phyloP scores from a whole-genome alignment of 2,797 vertebrate species.

The Pseudotriccus pelzelni region DNA sequence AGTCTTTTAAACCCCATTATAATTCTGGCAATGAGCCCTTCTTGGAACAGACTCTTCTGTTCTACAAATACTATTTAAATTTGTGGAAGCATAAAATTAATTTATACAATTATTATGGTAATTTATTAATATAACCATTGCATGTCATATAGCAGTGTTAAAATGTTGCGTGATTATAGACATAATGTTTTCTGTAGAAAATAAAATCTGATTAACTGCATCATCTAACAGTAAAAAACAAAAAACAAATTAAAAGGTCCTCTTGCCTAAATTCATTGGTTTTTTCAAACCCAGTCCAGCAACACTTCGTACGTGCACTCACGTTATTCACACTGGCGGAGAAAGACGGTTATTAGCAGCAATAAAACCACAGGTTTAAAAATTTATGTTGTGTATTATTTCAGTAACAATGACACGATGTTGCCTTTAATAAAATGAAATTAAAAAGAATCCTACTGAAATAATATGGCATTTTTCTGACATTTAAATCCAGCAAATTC shows the following conservation, averaged over 20 bases:
- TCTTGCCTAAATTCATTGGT: background rate
- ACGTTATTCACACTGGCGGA: background rate
- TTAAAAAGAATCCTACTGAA: background rate
- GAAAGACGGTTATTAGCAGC: background rate
- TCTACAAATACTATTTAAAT: slow-evolving; percentile 1
- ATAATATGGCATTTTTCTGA: background rate
- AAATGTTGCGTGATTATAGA: background rate
- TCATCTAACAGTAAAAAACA: background rate
- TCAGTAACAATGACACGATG: background rate
- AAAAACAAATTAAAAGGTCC: background rate
- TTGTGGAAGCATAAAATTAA: background rate
- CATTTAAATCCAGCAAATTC: background rate
- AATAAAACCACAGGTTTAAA: background rate
- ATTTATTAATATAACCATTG: background rate
- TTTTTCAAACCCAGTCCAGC: background rate
- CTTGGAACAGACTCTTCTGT: background rate
- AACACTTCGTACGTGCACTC: background rate
- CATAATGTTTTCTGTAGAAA: background rate
- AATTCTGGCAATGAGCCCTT: background rate
- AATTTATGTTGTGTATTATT: accelerated
- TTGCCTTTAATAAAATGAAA: background rate
- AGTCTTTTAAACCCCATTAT: background rate
- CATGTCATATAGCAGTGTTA: background rate
- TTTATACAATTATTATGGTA: background rate
- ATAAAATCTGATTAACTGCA: background rate